Evolutionary conservation across 2,113 vertebrate species (phyloP).

Genomic region (Oceanodroma tethys): DNA sequence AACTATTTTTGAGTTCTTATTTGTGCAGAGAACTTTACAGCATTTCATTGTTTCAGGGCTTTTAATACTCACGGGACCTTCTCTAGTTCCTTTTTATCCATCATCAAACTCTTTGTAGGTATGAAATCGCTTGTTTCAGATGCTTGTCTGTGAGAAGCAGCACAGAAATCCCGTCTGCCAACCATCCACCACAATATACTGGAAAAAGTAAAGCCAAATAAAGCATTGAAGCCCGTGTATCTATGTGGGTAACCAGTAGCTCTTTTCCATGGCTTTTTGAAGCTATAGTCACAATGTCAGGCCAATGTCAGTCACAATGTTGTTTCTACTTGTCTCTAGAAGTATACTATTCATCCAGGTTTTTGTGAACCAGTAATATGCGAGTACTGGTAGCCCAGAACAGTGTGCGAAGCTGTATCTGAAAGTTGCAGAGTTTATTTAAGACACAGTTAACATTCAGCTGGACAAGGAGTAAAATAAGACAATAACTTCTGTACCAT

Average conservation of each 20-base stretch:
- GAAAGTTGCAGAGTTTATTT: neutral
- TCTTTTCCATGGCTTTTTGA: neutral
- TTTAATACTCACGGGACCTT: neutral
- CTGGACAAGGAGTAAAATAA: neutral
- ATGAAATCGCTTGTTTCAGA: neutral
- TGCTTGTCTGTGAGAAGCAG: neutral
- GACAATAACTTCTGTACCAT: neutral
- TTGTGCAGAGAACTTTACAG: neutral
- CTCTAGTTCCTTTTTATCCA: neutral
- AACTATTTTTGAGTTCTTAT: neutral
- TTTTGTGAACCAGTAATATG: neutral
- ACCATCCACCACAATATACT: neutral
- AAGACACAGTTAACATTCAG: neutral
- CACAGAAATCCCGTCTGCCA: neutral
- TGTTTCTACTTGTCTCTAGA: neutral
- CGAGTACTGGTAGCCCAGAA: neutral
- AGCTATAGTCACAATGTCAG: neutral
- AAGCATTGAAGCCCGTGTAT: neutral
- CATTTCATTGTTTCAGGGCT: neutral
- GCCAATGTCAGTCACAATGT: neutral
- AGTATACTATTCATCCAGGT: neutral
- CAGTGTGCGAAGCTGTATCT: neutral
- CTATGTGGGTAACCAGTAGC: neutral
- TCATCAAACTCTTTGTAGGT: neutral
- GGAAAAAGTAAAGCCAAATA: neutral